Evolutionary conservation across 2,888 invertebrate species (phyloP).

Genomic region (Doris montereyensis): DNA sequence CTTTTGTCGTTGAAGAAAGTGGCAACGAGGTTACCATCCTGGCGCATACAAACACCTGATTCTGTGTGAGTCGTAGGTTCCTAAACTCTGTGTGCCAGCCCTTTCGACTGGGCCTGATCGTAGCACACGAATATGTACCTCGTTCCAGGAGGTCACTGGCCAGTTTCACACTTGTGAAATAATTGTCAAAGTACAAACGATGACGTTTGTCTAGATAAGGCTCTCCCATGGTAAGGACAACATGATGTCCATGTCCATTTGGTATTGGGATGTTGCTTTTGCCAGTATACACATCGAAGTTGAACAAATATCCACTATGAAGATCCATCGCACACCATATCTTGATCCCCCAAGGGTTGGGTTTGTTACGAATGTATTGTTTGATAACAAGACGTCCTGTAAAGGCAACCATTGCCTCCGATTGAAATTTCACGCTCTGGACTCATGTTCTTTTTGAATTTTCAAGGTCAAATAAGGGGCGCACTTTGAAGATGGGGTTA

Average conservation of each 20-base stretch:
- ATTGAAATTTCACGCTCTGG: neutral
- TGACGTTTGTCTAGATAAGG: constrained; percentile 21
- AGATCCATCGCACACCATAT: constrained; percentile 35
- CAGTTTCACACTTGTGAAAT: constrained; percentile 14
- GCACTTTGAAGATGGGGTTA: neutral
- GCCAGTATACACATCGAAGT: constrained; percentile 36
- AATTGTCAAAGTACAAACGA: constrained; percentile 27
- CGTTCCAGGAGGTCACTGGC: constrained; percentile 10
- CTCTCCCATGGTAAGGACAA: neutral
- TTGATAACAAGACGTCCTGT: constrained; percentile 27
- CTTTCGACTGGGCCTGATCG: constrained; percentile 32
- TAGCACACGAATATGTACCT: constrained; percentile 37
- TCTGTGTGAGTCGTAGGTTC: neutral
- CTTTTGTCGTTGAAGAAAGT: constrained; percentile 37
- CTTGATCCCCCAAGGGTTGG: constrained; percentile 38
- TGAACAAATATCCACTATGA: constrained; percentile 27
- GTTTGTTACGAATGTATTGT: constrained; percentile 29
- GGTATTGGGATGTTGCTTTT: neutral
- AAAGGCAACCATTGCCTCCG: constrained; percentile 31
- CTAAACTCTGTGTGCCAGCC: constrained; percentile 32
- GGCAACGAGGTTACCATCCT: constrained; percentile 36
- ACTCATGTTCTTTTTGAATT: neutral
- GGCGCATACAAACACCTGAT: no score
- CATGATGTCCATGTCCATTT: constrained; percentile 32
- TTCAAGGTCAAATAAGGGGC: neutral